Conservation (phyloP, 2,113 vertebrate genomes). For the Sorex araneus region DNA sequence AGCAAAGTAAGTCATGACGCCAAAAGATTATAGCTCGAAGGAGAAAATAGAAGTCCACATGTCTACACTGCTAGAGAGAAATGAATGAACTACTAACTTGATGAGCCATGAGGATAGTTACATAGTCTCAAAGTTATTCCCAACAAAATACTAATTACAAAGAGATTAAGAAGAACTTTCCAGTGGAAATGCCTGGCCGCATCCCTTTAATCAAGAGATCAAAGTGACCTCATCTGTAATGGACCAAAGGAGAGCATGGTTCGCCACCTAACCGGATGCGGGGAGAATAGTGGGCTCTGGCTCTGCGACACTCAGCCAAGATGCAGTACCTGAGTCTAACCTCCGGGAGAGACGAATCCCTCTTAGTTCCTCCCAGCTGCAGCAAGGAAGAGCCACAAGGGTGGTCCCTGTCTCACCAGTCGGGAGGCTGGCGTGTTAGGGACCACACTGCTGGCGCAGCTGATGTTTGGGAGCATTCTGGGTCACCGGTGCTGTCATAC, state of each 20-base stretch:
- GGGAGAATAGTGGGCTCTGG: accelerated
- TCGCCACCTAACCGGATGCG: background rate
- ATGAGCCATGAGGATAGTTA: background rate
- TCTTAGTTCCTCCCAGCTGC: background rate
- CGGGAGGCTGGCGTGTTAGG: background rate
- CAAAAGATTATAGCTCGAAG: constrained; percentile 4
- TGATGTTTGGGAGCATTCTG: too few relatives aligned
- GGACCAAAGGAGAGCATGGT: background rate
- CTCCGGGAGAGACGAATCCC: background rate
- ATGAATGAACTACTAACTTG: background rate
- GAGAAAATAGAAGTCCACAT: background rate
- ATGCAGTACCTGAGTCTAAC: background rate
- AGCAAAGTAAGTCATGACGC: background rate
- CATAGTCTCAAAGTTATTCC: constrained; percentile 6
- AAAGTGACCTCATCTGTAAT: background rate
- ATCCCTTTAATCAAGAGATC: constrained; percentile 1
- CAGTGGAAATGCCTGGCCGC: background rate
- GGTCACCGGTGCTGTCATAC: too few relatives aligned
- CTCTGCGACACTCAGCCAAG: background rate
- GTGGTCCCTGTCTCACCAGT: background rate
- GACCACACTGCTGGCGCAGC: too few relatives aligned
- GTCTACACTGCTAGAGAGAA: background rate
- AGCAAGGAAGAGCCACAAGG: background rate
- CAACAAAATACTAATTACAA: constrained; percentile 44
- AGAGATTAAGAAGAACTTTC: background rate